phyloP scores from a whole-genome alignment of 2,113 vertebrate species.

The Pardalotus punctatus region DNA sequence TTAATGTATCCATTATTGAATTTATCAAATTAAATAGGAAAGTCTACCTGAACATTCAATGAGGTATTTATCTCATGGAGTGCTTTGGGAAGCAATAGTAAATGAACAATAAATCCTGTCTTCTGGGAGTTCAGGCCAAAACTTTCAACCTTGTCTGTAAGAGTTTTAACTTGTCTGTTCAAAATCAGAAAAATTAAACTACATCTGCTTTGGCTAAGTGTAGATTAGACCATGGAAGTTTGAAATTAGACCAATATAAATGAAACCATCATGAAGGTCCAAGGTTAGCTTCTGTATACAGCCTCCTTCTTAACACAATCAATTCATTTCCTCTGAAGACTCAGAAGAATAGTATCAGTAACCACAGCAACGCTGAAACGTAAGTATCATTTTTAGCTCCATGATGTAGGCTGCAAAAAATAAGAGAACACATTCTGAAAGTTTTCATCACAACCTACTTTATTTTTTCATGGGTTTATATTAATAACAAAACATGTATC shows the following conservation, averaged over 20 bases:
- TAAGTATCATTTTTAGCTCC: constrained; percentile 49
- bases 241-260: background rate
- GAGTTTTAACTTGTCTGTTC: background rate
- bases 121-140: background rate
- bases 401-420: constrained; percentile 16
- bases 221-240: background rate
- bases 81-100: background rate
- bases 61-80: background rate
- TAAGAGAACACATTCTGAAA: background rate
- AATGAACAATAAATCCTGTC: background rate
- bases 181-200: background rate
- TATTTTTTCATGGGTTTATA: background rate
- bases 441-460: background rate
- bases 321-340: constrained; percentile 18
- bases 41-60: background rate
- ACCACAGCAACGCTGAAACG: constrained; percentile 44
- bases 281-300: background rate
- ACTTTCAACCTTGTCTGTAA: background rate
- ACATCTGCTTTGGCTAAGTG: background rate
- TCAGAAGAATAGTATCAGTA: constrained; percentile 45
- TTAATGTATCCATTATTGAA: background rate
- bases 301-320: background rate
- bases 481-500: background rate
- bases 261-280: background rate
- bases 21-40: background rate